phyloP scores from a whole-genome alignment of 2,888 invertebrate species.

The Chalcis sispes region DNA sequence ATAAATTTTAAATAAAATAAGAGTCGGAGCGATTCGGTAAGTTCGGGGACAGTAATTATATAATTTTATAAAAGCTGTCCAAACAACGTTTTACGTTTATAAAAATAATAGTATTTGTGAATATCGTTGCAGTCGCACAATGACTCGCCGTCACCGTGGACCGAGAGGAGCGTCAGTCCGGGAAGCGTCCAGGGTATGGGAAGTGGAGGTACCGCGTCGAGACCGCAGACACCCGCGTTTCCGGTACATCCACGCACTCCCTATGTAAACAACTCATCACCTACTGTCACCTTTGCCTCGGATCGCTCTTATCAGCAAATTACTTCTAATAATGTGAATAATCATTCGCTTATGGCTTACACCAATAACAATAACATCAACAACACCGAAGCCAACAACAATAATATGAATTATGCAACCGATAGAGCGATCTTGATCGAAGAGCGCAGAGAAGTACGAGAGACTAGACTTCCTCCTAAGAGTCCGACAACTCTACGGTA shows the following conservation, averaged over 20 bases:
- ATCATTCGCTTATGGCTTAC: constrained; percentile 64
- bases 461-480: constrained; percentile 85
- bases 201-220: constrained; percentile 77
- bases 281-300: constrained; percentile 77
- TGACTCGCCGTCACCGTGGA: constrained; percentile 83
- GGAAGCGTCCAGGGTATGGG: constrained; percentile 71
- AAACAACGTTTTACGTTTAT: too few relatives aligned
- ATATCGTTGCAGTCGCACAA: constrained; percentile 67
- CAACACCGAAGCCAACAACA: constrained; percentile 62
- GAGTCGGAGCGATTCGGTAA: neutral
- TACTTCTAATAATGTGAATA: constrained; percentile 45
- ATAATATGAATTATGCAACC: constrained; percentile 64
- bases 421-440: constrained; percentile 73
- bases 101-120: too few relatives aligned
- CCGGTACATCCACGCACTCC: constrained; percentile 94
- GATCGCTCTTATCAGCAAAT: constrained; percentile 64
- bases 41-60: neutral
- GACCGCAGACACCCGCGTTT: constrained; percentile 95
- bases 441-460: constrained; percentile 71
- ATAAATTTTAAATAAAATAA: neutral
- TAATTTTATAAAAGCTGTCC: too few relatives aligned
- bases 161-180: constrained; percentile 78
- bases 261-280: constrained; percentile 86
- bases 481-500: constrained; percentile 86
- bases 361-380: constrained; percentile 63